Evolutionary conservation across 2,797 vertebrate genomes (phyloP).

Genomic region (Rhinoraja longicauda): DNA sequence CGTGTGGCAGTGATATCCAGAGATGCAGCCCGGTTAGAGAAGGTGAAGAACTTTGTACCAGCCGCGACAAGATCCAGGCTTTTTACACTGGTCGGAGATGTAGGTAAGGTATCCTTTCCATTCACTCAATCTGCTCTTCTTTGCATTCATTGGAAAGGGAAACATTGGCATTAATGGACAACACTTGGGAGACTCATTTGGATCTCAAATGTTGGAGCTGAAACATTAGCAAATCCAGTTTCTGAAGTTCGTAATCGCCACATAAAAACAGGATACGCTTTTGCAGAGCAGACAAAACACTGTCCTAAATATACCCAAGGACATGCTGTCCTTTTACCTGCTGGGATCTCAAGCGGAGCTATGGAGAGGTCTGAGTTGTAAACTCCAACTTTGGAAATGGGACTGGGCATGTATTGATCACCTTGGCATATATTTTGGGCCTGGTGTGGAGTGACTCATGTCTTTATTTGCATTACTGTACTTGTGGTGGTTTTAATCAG

Average conservation of each 20-base stretch:
- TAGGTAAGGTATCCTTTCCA: conserved; percentile 55
- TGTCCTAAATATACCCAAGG: neutral
- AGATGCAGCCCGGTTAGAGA: conserved; percentile 62
- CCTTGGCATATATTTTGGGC: neutral
- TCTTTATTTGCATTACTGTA: neutral
- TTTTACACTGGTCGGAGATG: conserved; percentile 66
- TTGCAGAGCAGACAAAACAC: neutral
- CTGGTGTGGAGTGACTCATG: too few relatives aligned
- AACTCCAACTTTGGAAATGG: neutral
- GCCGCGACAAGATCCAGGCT: conserved; percentile 57
- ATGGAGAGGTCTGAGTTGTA: neutral
- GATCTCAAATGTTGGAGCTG: neutral
- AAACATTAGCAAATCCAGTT: neutral
- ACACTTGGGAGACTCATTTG: neutral
- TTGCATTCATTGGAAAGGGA: neutral
- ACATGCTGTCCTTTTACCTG: neutral
- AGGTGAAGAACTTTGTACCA: conserved; percentile 59
- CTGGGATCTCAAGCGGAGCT: neutral
- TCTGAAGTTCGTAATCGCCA: neutral
- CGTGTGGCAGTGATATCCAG: conserved; percentile 72
- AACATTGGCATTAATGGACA: neutral
- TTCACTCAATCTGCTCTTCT: neutral
- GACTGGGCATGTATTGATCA: neutral
- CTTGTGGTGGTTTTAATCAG: neutral
- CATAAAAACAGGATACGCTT: neutral